Base-by-base conservation (phyloP, 2,113 vertebrate species). In the Chiloscyllium plagiosum region DNA sequence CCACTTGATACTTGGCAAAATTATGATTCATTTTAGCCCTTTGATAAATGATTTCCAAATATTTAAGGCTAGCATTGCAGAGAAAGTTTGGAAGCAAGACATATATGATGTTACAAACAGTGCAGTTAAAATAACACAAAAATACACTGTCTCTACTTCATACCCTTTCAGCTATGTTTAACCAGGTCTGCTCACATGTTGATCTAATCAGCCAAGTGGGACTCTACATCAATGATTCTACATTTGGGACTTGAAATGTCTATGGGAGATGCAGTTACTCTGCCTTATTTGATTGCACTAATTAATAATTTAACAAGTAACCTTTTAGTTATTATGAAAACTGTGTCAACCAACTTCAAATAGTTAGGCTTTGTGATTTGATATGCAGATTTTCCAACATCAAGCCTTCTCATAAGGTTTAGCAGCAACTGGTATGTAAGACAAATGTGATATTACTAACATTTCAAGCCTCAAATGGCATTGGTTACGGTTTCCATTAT, bases 261-360 rank as follows among this genome's bases (percentile, higher is more conserved):
- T 68, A 65, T 22, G 6, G 61, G 20, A 66, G n/a, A 69, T 94
- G 24, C 13, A 94, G 29, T 94, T 94, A 5, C 15, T 24, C 37
- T 94, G n/a, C 47, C 65, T 94, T 69, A 42, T 10, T 20, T 47
- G n/a, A 26, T 94, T 93, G 68, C 61, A 42, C n/a, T 42, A 70
- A 70, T 70, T 94, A 22, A 50, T 42, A 42, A 94, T 94, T 90
- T 70, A 70, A 94, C 37, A 94, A 94, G 87, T 65, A 33, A 29
- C 70, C 70, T 70, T 94, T 94, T 94, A 68, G 65, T 70, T 37
- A 50, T 19, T 69, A 69, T 61, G 33, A 33, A 61, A 33, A 90
- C n/a, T 10, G 66, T 69, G 7, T 47, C 37, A 42, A 94, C 37
- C 24, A 94, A 70, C 47, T 37, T 50, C 93, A 94, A 94, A 42